Evolutionary conservation across 2,888 invertebrate genomes (phyloP), one percentile per base, ranked within the genome.

Genomic region (Beris morrisii): DNA sequence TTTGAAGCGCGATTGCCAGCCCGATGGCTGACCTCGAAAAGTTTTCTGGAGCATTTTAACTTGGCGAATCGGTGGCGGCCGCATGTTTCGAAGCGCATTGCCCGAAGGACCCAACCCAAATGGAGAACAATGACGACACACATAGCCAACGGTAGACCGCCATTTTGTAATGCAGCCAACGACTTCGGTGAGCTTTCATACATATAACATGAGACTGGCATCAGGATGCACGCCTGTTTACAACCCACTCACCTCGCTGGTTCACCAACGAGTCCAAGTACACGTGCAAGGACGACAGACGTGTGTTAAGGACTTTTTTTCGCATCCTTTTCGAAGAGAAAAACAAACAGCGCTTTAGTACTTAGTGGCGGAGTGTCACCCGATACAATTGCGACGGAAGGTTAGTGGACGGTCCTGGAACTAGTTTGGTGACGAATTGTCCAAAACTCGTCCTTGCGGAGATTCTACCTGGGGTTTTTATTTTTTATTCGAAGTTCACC

Each of bases 101-200:
- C 48, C n/a, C 22, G 48, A 12, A 48, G 6, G 6, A 15, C 13
- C 48, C 13, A 48, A n/a, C 6, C 22, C 13, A 48, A 48, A 45
- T 45, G 7, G 38, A 38, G 9, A 22, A 15, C 13, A 58, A 67
- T 65, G 66, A 56, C 67, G 67, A 64, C 70, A 65, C 66, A 55
- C 38, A 57, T 38, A 38, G 9, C 57, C 28, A 15, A 65, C 58
- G 64, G 66, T 70, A 70, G 68, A 70, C 72, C 72, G 72, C 72
- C 72, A 72, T 72, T 72, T 72, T 72, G 72, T 72, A 70, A 71
- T 70, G 72, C 72, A 70, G 69, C 66, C 72, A 71, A 68, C 70
- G 70, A 70, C 70, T 70, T 68, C 64, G 67, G 67, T 54, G 69
- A 71, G 69, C 69, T 70, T 69, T 69, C 61, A 67, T 70, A 68